Evolutionary conservation across 2,113 vertebrate genomes (phyloP).

Genomic region (Brachyhypopomus gauderio): DNA sequence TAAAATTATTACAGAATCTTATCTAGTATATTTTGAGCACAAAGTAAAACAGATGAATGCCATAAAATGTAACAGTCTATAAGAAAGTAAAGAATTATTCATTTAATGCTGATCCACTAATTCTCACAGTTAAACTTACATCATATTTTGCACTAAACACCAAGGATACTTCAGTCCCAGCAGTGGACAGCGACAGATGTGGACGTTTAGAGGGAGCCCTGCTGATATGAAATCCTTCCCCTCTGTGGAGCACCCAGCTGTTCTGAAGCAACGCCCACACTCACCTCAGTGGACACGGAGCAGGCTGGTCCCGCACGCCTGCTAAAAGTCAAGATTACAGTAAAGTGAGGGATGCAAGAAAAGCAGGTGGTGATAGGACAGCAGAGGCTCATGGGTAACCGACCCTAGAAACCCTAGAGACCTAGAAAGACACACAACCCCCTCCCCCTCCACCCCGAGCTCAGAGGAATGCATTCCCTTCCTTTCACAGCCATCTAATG

Average conservation of each 20-base stretch:
- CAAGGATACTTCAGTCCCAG: neutral
- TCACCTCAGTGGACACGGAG: neutral
- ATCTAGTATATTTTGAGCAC: no score
- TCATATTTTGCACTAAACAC: no score
- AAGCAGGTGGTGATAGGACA: neutral
- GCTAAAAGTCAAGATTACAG: slow-evolving; percentile 24
- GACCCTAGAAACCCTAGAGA: slow-evolving; percentile 7
- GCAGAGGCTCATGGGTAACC: neutral
- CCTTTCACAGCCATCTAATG: neutral
- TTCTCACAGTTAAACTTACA: no score
- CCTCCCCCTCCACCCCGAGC: slow-evolving; percentile 13
- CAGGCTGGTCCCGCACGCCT: slow-evolving; percentile 15
- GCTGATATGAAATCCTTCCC: neutral
- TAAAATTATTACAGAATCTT: no score
- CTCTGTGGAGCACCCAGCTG: neutral
- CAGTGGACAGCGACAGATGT: no score
- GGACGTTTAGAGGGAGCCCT: neutral
- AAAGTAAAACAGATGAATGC: no score
- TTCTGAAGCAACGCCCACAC: slow-evolving; percentile 27
- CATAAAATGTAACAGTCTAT: no score
- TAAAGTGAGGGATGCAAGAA: slow-evolving; percentile 9
- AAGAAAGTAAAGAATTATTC: no score
- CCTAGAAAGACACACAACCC: neutral
- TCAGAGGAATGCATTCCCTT: neutral
- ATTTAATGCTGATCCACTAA: no score